A percentile compares a stretch with the other conserved stretches of the same genome.
Conservation (phyloP, 2,113 vertebrate genomes). For the Cyprinodon variegatus region DNA sequence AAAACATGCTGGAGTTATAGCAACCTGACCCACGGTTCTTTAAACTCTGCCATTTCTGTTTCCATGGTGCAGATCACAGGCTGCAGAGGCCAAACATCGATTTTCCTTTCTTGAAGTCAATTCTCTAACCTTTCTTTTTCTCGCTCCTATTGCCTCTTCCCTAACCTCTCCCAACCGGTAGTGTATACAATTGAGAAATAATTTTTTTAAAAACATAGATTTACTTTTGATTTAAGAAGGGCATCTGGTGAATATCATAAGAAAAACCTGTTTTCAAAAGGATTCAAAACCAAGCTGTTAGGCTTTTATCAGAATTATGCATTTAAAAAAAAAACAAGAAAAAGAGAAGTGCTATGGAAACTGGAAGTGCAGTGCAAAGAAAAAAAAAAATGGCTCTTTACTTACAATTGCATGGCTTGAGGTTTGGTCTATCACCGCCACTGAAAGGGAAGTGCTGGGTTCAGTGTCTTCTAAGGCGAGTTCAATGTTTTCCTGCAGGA, state of each 20-base stretch:
- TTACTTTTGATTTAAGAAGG: constrained; percentile 20
- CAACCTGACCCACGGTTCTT: constrained; percentile 62
- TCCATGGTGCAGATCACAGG: constrained; percentile 68
- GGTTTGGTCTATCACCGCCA: constrained; percentile 90
- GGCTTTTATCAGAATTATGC: background rate
- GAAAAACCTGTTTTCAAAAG: constrained; percentile 4
- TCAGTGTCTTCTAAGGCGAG: constrained; percentile 89
- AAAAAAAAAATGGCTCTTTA: constrained; percentile 5
- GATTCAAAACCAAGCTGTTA: constrained; percentile 10
- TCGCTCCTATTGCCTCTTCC: constrained; percentile 36
- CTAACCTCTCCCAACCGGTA: constrained; percentile 34
- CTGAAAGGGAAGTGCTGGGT: constrained; percentile 81
- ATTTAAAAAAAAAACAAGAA: background rate
- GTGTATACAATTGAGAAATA: constrained; percentile 25
- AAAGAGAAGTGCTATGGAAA: constrained; percentile 3
- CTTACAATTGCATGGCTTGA: constrained; percentile 93
- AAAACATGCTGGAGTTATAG: constrained; percentile 55
- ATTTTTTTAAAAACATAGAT: constrained; percentile 9
- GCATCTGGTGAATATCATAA: background rate
- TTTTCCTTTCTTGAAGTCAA: constrained; percentile 66
- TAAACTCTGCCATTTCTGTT: constrained; percentile 68
- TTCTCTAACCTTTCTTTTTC: constrained; percentile 67
- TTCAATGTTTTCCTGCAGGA: constrained; percentile 93
- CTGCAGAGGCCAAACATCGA: constrained; percentile 69
- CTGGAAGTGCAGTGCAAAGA: background rate